Percentiles rank a stretch among this genome's conserved stretches.
Conservation (phyloP, 2,888 invertebrate genomes). For the Aleiodes testaceus region DNA sequence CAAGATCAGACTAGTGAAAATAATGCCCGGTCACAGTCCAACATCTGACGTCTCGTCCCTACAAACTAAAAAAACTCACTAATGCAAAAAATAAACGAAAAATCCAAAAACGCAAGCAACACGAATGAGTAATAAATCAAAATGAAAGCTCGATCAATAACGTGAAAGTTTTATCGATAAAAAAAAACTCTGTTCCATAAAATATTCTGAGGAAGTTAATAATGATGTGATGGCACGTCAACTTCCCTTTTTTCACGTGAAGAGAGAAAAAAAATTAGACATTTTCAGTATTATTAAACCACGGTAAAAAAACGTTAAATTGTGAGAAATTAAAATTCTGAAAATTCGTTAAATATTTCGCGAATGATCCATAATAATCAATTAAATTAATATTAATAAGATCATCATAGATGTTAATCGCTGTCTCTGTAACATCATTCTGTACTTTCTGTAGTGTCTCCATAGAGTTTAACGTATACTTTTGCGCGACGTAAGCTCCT, state of each 20-base stretch:
- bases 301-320: constrained; percentile 64
- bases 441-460: constrained; percentile 67
- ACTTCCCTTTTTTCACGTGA: background rate
- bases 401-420: constrained; percentile 63
- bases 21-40: too few species aligned
- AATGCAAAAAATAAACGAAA: background rate
- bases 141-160: constrained; percentile 12
- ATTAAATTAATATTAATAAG: constrained; percentile 59
- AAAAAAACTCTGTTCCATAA: background rate
- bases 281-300: constrained; percentile 52
- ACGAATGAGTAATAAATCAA: constrained; percentile 9
- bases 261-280: background rate
- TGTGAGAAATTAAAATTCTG: constrained; percentile 60
- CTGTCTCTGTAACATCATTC: constrained; percentile 64
- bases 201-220: constrained; percentile 2
- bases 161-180: background rate
- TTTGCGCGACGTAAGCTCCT: constrained; percentile 70
- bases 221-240: too few species aligned
- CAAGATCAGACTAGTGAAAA: too few species aligned
- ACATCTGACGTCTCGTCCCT: too few species aligned
- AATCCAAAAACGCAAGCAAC: background rate
- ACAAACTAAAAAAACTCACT: too few species aligned
- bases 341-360: constrained; percentile 61
- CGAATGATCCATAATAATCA: constrained; percentile 60
- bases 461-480: constrained; percentile 66